Percentiles rank a stretch among this genome's conserved stretches.
phyloP scores from a whole-genome alignment of 2,888 invertebrate species.

The Abrostola triplasia region DNA sequence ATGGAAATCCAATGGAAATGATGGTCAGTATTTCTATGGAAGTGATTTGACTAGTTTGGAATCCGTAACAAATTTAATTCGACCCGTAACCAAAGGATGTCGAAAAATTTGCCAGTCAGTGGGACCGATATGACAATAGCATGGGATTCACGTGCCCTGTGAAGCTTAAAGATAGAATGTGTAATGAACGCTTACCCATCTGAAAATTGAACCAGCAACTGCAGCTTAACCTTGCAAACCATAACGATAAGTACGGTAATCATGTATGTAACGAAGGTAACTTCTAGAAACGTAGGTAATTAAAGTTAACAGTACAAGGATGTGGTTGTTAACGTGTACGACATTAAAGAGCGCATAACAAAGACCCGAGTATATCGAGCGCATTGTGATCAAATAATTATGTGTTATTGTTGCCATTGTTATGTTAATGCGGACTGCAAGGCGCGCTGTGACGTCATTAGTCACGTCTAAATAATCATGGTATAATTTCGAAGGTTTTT shows the following conservation, averaged over 20 bases:
- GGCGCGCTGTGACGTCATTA: constrained; percentile 27
- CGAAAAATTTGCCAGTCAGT: too few relatives aligned
- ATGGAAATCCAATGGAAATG: too few relatives aligned
- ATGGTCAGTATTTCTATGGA: too few relatives aligned
- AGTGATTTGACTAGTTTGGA: too few relatives aligned
- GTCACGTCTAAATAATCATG: neutral
- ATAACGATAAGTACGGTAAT: too few relatives aligned
- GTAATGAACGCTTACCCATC: neutral
- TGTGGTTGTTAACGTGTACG: constrained; percentile 9
- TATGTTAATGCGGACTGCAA: constrained; percentile 52
- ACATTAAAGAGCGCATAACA: constrained; percentile 16
- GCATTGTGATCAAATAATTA: constrained; percentile 53
- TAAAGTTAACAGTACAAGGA: constrained; percentile 1
- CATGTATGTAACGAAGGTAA: neutral
- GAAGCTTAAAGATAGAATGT: too few relatives aligned
- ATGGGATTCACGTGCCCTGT: too few relatives aligned
- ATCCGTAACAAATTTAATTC: too few relatives aligned
- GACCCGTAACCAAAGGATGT: too few relatives aligned
- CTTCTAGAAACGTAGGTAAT: neutral
- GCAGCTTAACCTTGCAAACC: too few relatives aligned
- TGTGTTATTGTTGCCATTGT: constrained; percentile 49
- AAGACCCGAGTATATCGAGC: constrained; percentile 12
- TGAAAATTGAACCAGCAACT: too few relatives aligned
- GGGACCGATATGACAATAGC: too few relatives aligned
- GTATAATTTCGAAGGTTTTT: constrained; percentile 3